Evolutionary conservation across 2,888 invertebrate genomes (phyloP), one percentile per base, ranked within the genome.

Genomic region (Clepsis dumicolana): DNA sequence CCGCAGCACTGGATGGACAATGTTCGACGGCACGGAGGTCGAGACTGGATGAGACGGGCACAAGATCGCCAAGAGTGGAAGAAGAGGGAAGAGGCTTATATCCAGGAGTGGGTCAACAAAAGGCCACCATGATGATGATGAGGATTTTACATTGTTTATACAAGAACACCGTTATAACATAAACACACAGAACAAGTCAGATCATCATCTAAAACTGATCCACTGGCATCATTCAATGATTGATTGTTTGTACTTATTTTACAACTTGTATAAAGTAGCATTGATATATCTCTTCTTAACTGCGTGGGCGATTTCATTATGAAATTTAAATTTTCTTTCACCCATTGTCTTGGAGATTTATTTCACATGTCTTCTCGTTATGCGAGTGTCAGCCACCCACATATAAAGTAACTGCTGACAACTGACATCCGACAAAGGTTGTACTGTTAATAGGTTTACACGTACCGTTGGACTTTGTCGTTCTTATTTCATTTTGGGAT

Each of bases 271-370:
- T 63, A 67, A 63, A 57, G 50, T 63, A 67, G 62, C 56, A 18
- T 63, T 57, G 67, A 67, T 63, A 63, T 67, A 67, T 67, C 50
- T 21, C 56, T n/a, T 38, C 38, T n/a, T 38, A 48, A 24, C 50
- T 24, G 68, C 44, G 68, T 63, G 32, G 68, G 68, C 57, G 59
- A 44, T 68, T 68, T 64, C 68, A 68, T 68, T 64, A 68, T 68
- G 68, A 68, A 68, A 68, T 68, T 68, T 63, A 68, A 68, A 68
- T 68, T 67, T 67, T 57, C 63, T 64, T 52, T 57, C 38, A 57
- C 27, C 61, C 63, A 68, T 68, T 68, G 68, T 68, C 56, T 68
- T 35, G 57, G 53, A 59, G 68, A 68, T 68, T 68, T 68, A 68
- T 68, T 68, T 64, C 56, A 29, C 32, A 24, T 68, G 41, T 59